phyloP scores from a whole-genome alignment of 1,140 invertebrate species.

The Scaptomyza hsui region DNA sequence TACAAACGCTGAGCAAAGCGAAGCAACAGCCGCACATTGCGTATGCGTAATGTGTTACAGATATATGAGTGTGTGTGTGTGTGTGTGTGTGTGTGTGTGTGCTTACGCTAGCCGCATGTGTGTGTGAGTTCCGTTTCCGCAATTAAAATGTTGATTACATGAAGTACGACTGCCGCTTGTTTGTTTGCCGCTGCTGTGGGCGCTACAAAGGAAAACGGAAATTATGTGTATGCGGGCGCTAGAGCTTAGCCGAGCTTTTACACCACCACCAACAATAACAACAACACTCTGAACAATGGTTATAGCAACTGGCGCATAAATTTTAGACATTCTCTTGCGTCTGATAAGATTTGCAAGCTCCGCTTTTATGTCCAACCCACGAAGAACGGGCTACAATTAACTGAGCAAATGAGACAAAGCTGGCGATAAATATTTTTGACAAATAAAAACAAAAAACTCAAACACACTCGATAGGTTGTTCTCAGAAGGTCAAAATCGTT shows the following conservation, averaged over 20 bases:
- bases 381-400: slow-evolving; percentile 25
- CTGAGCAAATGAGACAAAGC: slow-evolving; percentile 24
- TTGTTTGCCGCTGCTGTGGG: slow-evolving; percentile 73
- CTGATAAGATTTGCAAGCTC: slow-evolving; percentile 56
- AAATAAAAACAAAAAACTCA: slow-evolving; percentile 6
- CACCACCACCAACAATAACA: slow-evolving; percentile 23
- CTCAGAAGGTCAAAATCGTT: background rate
- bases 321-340: slow-evolving; percentile 54
- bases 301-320: slow-evolving; percentile 55
- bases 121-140: slow-evolving; percentile 75
- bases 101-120: slow-evolving; percentile 2
- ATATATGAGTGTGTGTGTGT: slow-evolving; percentile 30
- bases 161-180: slow-evolving; percentile 80
- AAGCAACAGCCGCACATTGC: slow-evolving; percentile 55
- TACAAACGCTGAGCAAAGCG: slow-evolving; percentile 13
- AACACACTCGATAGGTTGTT: too few species aligned
- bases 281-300: slow-evolving; percentile 32
- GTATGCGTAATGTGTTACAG: slow-evolving; percentile 78
- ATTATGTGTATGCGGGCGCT: slow-evolving; percentile 76
- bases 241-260: slow-evolving; percentile 59
- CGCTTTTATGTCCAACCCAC: slow-evolving; percentile 28
- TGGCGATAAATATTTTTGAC: slow-evolving; percentile 37
- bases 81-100: background rate
- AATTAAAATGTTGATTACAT: slow-evolving; percentile 82
- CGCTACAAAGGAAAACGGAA: slow-evolving; percentile 78